Conservation (phyloP, 2,888 invertebrate species). For the Drosophila mercatorum region DNA sequence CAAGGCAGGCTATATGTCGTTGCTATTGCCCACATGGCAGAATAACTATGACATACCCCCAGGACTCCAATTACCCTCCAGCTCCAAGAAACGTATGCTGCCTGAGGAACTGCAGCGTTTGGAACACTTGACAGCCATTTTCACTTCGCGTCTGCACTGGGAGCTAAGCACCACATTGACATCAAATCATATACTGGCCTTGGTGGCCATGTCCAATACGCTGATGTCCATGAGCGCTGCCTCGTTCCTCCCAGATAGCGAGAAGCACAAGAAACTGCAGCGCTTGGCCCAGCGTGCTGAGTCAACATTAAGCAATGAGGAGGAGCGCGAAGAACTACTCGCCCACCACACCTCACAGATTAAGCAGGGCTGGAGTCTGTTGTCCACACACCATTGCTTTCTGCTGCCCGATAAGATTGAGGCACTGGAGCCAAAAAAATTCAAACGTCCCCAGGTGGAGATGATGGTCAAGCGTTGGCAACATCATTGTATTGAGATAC, state of each 20-base stretch:
- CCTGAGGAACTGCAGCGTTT: conserved; percentile 90
- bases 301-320: conserved; percentile 89
- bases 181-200: conserved; percentile 97
- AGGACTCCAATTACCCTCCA: conserved; percentile 71
- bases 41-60: conserved; percentile 85
- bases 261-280: conserved; percentile 89
- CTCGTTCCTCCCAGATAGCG: conserved; percentile 95
- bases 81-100: conserved; percentile 82
- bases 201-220: conserved; percentile 97
- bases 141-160: conserved; percentile 96
- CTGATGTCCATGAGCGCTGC: conserved; percentile 99
- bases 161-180: conserved; percentile 97
- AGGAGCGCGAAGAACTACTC: conserved; percentile 92
- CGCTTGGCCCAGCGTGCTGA: conserved; percentile 82
- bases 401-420: conserved; percentile 96
- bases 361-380: conserved; percentile 98
- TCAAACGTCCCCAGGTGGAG: conserved; percentile 98
- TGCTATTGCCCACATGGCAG: conserved; percentile 95
- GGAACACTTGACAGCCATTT: conserved; percentile 92
- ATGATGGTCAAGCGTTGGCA: conserved; percentile 99
- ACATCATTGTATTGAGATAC: conserved; percentile 98
- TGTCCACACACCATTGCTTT: conserved; percentile 98
- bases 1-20: conserved; percentile 97
- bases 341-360: conserved; percentile 96
- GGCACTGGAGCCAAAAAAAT: conserved; percentile 86